Conservation (phyloP, 2,888 invertebrate species). For the Leptinotarsa rubiginosa region DNA sequence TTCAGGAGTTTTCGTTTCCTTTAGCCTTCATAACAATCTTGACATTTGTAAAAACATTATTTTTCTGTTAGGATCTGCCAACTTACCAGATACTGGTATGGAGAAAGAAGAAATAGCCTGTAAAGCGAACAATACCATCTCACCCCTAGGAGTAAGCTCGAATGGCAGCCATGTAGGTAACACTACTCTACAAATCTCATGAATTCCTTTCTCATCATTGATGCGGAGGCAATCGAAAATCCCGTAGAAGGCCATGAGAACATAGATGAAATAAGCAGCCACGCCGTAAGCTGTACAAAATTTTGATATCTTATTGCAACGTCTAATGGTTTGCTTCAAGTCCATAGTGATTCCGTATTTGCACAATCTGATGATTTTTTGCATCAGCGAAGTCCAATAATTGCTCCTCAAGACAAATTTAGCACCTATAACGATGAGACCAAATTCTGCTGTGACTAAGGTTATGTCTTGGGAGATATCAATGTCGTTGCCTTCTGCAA, state of each 20-base stretch:
- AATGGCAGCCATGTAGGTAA: constrained; percentile 42
- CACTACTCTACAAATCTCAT: constrained; percentile 43
- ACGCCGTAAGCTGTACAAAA: background rate
- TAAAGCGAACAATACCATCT: background rate
- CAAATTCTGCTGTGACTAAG: background rate
- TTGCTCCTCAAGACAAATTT: background rate
- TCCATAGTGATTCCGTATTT: background rate
- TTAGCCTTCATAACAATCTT: too few species aligned
- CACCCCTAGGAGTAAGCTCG: background rate
- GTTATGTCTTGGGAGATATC: background rate
- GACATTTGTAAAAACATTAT: too few species aligned
- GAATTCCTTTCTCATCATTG: constrained; percentile 29
- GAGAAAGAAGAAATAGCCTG: background rate
- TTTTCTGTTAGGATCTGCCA: too few species aligned
- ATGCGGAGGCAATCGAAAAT: constrained; percentile 34
- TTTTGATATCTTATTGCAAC: background rate
- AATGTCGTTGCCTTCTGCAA: background rate
- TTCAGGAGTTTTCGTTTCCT: too few species aligned
- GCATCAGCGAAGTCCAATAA: background rate
- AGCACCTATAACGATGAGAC: background rate
- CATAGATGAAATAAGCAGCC: background rate
- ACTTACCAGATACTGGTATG: background rate
- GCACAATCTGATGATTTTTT: background rate
- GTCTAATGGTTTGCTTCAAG: background rate
- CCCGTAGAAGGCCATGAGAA: constrained; percentile 23